Base-by-base conservation (phyloP, 2,797 vertebrate species). In the Xiphophorus birchmanni region DNA sequence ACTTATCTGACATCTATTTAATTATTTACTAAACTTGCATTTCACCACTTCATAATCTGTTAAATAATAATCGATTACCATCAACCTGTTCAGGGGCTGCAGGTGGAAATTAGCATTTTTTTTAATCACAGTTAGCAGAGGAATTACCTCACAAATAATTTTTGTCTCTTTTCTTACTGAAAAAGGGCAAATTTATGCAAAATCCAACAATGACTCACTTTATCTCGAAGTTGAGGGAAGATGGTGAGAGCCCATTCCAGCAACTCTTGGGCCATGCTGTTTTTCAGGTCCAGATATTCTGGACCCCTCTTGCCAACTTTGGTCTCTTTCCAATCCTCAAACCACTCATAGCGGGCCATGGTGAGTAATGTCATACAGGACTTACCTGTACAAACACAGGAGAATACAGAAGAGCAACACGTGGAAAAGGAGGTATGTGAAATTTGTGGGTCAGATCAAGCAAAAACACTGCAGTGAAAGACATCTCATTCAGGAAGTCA, bases 341-440 rank as follows among this genome's bases (percentile, higher is more conserved):
- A 96, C 96, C 96, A 97, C 84, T 96, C 94, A 1, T 94, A 96
- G 10, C 92, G 92, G 0, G 95, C 95, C 96, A 97, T 97, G 86
- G 96, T 96, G 42, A 97, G 90, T 80, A 97, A 78, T 0, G 95
- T 97, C 96, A 97, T 97, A 77, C 95, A 96, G 0, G 96, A 97
- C 42, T 93, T 91, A 26, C 96, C 96, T 95, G n/a, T 17, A 12
- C 50, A 52, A 65, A n/a, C 65, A 44, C 21, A 56, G 50, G 23
- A 4, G 10, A 26, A 15, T 29, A 10, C 56, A 73, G 23, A 42
- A 32, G 5, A 35, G 23, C 35, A 11, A 44, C 13, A 54, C 17
- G 9, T 60, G 50, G 37, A 29, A 37, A 26, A 15, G 5, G 21
- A 74, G 2, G 10, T 2, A 10, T 8, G 1, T 26, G 21, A 29